Conservation (phyloP, 2,888 invertebrate species). For the Troglohyphantes excavatus region DNA sequence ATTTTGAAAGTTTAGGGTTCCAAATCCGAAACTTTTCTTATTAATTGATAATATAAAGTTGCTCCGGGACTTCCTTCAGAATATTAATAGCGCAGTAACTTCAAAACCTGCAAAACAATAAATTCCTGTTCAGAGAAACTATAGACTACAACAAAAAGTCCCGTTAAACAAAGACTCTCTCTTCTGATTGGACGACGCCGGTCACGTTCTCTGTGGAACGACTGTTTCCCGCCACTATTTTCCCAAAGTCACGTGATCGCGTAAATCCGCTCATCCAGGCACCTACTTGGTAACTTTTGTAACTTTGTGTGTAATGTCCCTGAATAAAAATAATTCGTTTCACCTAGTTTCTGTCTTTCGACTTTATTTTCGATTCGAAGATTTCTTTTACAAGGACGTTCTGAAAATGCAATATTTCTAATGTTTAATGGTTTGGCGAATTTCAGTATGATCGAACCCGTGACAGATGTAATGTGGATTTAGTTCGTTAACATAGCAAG, state of each 20-base stretch:
- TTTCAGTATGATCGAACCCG: too few relatives aligned
- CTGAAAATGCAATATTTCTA: too few relatives aligned
- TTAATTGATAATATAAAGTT: too few relatives aligned
- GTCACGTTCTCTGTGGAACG: constrained; percentile 22
- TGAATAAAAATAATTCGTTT: background rate
- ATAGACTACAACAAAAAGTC: background rate
- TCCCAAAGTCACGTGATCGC: background rate
- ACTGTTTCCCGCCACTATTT: background rate
- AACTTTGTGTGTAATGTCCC: background rate
- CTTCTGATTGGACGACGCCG: background rate
- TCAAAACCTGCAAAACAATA: background rate
- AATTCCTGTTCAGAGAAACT: background rate
- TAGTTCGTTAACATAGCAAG: too few relatives aligned
- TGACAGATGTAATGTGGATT: too few relatives aligned
- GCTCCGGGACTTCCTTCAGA: too few relatives aligned
- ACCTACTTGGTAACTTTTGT: background rate
- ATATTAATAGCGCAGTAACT: background rate
- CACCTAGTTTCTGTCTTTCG: too few relatives aligned
- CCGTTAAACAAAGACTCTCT: background rate
- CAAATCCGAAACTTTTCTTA: too few relatives aligned
- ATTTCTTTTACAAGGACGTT: too few relatives aligned
- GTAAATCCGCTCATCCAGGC: constrained; percentile 1
- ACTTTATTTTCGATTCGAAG: too few relatives aligned
- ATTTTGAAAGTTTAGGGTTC: too few relatives aligned
- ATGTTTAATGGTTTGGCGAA: too few relatives aligned